phyloP scores from a whole-genome alignment of 2,113 vertebrate species.

The Cardinalis cardinalis region DNA sequence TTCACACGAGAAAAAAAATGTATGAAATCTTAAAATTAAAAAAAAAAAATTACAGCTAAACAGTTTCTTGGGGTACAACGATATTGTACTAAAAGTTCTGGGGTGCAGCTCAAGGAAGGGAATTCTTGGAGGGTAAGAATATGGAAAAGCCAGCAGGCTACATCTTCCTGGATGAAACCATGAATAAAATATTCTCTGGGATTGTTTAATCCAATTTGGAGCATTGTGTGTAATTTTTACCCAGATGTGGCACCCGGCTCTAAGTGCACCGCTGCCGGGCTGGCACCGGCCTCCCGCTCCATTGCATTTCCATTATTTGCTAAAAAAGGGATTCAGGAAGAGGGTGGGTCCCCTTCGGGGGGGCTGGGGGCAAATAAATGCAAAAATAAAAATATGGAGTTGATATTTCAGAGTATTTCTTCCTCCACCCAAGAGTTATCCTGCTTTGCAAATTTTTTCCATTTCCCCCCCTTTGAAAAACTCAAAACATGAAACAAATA shows the following conservation, averaged over 20 bases:
- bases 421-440: conserved; percentile 4
- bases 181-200: background rate
- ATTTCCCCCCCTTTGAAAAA: accelerated
- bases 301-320: background rate
- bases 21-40: background rate
- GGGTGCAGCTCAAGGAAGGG: background rate
- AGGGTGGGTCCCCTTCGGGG: background rate
- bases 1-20: background rate
- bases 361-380: background rate
- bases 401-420: background rate
- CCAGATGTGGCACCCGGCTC: background rate
- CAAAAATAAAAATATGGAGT: conserved; percentile 12
- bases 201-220: background rate
- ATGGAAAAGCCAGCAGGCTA: background rate
- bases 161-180: background rate
- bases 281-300: background rate
- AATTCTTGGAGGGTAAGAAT: background rate
- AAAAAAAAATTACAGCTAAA: background rate
- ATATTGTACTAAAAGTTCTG: background rate
- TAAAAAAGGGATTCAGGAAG: conserved; percentile 27
- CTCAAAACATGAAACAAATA: background rate
- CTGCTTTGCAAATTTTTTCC: background rate
- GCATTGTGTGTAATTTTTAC: background rate
- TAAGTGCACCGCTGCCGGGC: background rate
- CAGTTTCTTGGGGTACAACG: background rate